Percentiles rank a stretch among this genome's conserved stretches.
Evolutionary conservation across 2,797 vertebrate genomes (phyloP).

Genomic region (Acestrorhynchus altus): DNA sequence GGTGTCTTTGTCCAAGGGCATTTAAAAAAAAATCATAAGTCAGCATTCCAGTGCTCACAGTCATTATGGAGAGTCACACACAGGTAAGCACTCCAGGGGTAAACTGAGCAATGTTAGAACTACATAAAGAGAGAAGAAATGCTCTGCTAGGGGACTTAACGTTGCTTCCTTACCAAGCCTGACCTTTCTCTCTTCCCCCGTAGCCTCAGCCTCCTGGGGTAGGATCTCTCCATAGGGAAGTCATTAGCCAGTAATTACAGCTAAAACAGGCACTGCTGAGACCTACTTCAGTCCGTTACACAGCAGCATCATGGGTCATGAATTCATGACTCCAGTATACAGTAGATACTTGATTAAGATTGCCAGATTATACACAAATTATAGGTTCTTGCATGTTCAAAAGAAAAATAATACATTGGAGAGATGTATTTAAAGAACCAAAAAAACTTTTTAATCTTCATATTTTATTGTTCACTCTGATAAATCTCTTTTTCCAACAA

Average conservation of each 20-base stretch:
- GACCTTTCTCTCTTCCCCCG: conserved; percentile 36
- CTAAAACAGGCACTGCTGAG: conserved; percentile 34
- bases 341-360: too few relatives aligned
- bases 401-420: too few relatives aligned
- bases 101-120: background rate
- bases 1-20: conserved; percentile 4
- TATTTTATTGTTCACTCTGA: too few relatives aligned
- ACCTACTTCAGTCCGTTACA: conserved; percentile 45
- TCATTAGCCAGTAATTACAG: conserved; percentile 51
- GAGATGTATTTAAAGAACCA: too few relatives aligned
- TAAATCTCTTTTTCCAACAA: background rate
- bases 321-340: conserved; percentile 40
- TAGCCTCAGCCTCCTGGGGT: conserved; percentile 3
- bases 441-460: too few relatives aligned
- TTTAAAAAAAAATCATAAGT: conserved; percentile 12
- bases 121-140: conserved; percentile 7
- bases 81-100: conserved; percentile 41
- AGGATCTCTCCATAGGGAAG: conserved; percentile 25
- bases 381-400: too few relatives aligned
- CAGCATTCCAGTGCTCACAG: conserved; percentile 23
- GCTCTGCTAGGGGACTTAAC: background rate
- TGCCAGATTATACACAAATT: too few relatives aligned
- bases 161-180: conserved; percentile 4
- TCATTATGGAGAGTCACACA: conserved; percentile 47
- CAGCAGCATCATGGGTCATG: conserved; percentile 14